These are phyloP conservation scores for Mesocricetus auratus DNA, from an alignment of 2,113 vertebrate genomes.

Conservation along the genomic window DNA sequence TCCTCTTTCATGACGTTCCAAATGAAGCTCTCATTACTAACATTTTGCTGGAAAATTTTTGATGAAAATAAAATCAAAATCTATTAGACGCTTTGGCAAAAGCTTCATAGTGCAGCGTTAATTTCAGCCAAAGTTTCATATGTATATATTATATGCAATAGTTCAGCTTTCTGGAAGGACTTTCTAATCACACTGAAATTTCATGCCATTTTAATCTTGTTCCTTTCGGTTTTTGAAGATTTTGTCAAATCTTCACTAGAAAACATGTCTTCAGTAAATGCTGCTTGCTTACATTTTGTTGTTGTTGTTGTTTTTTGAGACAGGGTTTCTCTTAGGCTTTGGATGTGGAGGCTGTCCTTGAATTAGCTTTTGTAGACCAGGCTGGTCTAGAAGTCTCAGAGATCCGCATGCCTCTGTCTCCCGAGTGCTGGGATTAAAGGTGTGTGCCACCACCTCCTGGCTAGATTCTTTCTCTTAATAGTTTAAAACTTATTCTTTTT, in stretches of 20 bases:
- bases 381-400: too few relatives aligned
- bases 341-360: too few relatives aligned
- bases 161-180: background rate
- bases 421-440: too few relatives aligned
- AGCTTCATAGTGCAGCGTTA: background rate
- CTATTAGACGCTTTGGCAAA: background rate
- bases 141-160: background rate
- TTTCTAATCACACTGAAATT: background rate
- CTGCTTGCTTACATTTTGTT: too few relatives aligned
- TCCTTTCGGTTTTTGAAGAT: background rate
- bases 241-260: background rate
- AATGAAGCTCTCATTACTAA: background rate
- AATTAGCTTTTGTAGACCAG: too few relatives aligned
- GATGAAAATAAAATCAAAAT: background rate
- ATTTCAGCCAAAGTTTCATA: background rate
- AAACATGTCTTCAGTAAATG: background rate
- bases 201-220: background rate
- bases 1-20: background rate
- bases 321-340: too few relatives aligned
- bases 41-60: background rate
- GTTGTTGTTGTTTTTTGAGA: too few relatives aligned
- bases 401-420: too few relatives aligned
- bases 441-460: too few relatives aligned
- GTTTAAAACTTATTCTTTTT: background rate
- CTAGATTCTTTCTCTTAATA: background rate